Evolutionary conservation across 2,888 invertebrate genomes (phyloP).

Genomic region (Spisula subtruncata): DNA sequence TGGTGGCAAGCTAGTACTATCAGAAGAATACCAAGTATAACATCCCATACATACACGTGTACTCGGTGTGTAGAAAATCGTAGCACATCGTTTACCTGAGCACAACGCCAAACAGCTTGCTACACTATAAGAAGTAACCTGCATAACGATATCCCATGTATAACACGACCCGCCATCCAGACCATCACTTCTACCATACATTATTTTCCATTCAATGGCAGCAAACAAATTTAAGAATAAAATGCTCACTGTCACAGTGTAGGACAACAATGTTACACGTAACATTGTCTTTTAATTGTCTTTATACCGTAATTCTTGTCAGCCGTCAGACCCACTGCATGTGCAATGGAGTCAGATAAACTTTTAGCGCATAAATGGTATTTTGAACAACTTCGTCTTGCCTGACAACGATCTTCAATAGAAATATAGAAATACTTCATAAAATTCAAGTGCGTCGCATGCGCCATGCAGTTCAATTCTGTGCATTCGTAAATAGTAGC

Average conservation of each 20-base stretch:
- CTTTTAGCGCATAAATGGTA: no score
- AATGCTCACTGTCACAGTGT: background rate
- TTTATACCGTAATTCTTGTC: no score
- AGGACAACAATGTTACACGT: no score
- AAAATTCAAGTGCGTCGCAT: no score
- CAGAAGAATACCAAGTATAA: background rate
- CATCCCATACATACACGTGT: background rate
- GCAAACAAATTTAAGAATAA: background rate
- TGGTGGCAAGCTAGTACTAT: background rate
- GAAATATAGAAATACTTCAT: no score
- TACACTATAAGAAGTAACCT: background rate
- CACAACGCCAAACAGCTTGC: background rate
- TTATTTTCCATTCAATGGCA: background rate
- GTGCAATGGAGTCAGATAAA: no score
- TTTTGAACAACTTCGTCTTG: no score
- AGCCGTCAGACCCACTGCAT: no score
- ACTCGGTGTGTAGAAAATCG: background rate
- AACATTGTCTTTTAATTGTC: no score
- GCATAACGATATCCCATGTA: background rate
- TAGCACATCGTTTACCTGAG: background rate
- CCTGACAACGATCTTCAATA: no score
- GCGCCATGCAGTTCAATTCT: no score
- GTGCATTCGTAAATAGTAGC: no score
- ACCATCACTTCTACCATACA: background rate
- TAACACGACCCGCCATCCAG: background rate